Base-by-base conservation (phyloP, 2,113 vertebrate genomes). In the Cynopterus brachyotis region DNA sequence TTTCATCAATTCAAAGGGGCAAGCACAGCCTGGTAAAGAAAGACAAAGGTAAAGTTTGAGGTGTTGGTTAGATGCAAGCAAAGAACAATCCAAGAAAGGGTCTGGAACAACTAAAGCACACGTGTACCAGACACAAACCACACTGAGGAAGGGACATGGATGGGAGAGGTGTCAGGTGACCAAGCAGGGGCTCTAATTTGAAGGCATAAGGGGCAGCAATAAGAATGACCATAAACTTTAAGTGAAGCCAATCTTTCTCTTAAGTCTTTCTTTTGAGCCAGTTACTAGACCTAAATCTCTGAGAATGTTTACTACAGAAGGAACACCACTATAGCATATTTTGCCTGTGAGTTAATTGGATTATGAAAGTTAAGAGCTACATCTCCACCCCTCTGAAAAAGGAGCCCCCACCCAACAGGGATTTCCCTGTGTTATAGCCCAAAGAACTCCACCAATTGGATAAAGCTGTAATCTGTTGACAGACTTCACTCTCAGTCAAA, bases 261-360 rank as follows among this genome's bases (percentile, higher is more conserved):
- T 93, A 69, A 78, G 85, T 79, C 90, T 94, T 95, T 96, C 97
- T 97, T 97, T 69, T 45, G 50, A 79, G 28, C 60, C 55, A 95
- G 28, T 72, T 37, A 50, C 40, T n/a, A 3, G 16, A 22, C 69
- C 30, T 79, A 87, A 37, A 62, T 62, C 37, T 92, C 72, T 83
- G 53, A 69, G 28, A 59, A 95, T 32, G 16, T 94, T 53, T 80
- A 40, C n/a, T 64, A 94, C 13, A 64, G 32, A 94, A 87, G 53
- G 66, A 47, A 87, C 40, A 87, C 42, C 5, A 32, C 37, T 60
- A 59, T 4, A 75, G 30, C 15, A 60, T 35, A 47, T 87, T 94
- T 64, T 79, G n/a, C 30, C 40, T 87, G 64, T 40, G 2, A 59
- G 26, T n/a, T 45, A 35, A 76, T 6, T 73, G 47, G 28, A 35